Percentiles rank a stretch among this genome's conserved stretches.
Conservation (phyloP, 2,113 vertebrate species). For the Gobius niger region DNA sequence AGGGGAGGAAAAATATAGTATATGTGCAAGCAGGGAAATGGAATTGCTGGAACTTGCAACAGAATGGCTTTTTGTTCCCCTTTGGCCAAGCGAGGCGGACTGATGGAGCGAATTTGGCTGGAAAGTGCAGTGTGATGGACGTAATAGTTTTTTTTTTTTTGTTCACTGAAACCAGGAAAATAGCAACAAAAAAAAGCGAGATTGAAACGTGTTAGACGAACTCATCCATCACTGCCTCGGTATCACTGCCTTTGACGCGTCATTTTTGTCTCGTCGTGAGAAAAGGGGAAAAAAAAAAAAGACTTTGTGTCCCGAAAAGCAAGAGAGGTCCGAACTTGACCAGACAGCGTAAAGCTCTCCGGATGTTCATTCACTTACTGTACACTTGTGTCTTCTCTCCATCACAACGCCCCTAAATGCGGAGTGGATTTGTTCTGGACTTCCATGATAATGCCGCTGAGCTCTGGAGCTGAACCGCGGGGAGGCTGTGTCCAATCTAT, state of each 20-base stretch:
- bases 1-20: constrained; percentile 12
- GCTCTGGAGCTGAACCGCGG: constrained; percentile 40
- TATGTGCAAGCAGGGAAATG: constrained; percentile 49
- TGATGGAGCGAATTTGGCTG: constrained; percentile 56
- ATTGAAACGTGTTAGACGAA: constrained; percentile 56
- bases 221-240: constrained; percentile 69
- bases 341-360: constrained; percentile 45
- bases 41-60: constrained; percentile 38
- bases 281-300: constrained; percentile 30
- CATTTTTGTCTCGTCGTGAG: constrained; percentile 65
- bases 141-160: constrained; percentile 60
- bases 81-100: constrained; percentile 52
- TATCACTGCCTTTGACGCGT: constrained; percentile 71
- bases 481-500: constrained; percentile 67
- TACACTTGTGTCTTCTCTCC: constrained; percentile 58
- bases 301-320: constrained; percentile 15
- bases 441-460: constrained; percentile 57
- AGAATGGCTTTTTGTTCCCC: constrained; percentile 60
- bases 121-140: constrained; percentile 55
- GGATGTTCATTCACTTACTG: constrained; percentile 62
- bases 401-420: constrained; percentile 59
- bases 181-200: constrained; percentile 36
- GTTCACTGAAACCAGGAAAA: constrained; percentile 5
- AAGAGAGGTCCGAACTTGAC: constrained; percentile 56
- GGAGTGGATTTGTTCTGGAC: constrained; percentile 67